Percentiles rank a stretch among this genome's conserved stretches.
These are phyloP conservation scores for Meiosimyza platycephala DNA, from an alignment of 2,888 invertebrate species.

Conservation along the genomic window DNA sequence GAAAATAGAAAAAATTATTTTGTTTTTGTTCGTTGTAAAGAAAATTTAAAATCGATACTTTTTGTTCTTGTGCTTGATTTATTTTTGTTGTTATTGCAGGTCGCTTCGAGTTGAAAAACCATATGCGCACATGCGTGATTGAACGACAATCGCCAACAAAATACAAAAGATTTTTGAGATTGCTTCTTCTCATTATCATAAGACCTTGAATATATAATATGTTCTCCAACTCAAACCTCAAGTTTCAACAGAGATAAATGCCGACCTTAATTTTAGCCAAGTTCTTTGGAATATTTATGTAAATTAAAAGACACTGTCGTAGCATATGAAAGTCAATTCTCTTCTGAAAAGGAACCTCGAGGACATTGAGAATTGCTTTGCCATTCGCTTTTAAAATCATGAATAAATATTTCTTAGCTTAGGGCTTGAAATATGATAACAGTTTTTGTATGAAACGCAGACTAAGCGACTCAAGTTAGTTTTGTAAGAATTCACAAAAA, in stretches of 20 bases:
- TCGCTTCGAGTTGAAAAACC: background rate
- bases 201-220: constrained; percentile 65
- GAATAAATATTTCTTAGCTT: too few species aligned
- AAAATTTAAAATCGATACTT: constrained; percentile 42
- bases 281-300: constrained; percentile 47
- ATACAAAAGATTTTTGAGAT: constrained; percentile 42
- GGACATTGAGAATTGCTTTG: constrained; percentile 5
- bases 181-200: constrained; percentile 45
- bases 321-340: constrained; percentile 22
- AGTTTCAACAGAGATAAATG: background rate
- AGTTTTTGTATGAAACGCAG: too few species aligned
- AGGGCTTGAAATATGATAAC: too few species aligned
- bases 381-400: too few species aligned
- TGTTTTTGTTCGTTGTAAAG: constrained; percentile 51
- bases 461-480: too few species aligned
- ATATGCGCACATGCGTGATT: constrained; percentile 40
- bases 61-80: constrained; percentile 7
- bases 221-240: constrained; percentile 36
- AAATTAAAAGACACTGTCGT: constrained; percentile 38
- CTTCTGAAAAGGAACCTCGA: constrained; percentile 7
- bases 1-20: background rate
- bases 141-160: constrained; percentile 44
- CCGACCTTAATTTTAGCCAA: constrained; percentile 33
- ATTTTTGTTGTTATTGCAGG: background rate
- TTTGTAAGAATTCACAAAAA: too few species aligned